Conservation (phyloP, 2,797 vertebrate genomes). For the Morus bassanus region DNA sequence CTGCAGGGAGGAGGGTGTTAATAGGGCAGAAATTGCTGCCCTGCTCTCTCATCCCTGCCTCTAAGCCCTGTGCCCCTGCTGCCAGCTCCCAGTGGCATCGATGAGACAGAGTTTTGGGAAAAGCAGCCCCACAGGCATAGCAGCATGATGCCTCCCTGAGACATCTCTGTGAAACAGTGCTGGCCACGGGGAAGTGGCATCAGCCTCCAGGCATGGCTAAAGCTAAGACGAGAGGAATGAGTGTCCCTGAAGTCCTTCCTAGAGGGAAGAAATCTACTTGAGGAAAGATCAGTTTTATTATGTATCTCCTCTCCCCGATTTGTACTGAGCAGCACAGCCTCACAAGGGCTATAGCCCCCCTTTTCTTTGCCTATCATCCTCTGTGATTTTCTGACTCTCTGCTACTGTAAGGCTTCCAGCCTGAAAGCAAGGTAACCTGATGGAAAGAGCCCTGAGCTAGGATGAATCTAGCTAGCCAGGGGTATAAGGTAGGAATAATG, state of each 20-base stretch:
- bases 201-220: background rate
- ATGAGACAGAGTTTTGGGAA: background rate
- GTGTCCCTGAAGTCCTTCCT: background rate
- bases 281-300: background rate
- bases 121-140: rapidly evolving
- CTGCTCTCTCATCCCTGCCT: background rate
- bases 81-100: background rate
- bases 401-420: background rate
- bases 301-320: background rate
- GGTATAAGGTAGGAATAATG: background rate
- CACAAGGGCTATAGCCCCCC: background rate
- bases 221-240: background rate
- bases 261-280: background rate
- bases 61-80: background rate
- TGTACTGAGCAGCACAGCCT: rapidly evolving
- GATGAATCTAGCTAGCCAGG: background rate
- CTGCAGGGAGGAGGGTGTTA: background rate
- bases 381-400: background rate
- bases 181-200: background rate
- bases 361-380: background rate
- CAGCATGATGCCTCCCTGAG: background rate
- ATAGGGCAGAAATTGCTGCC: background rate
- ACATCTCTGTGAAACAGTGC: rapidly evolving
- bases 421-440: background rate
- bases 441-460: background rate